Evolutionary conservation across 2,888 invertebrate genomes (phyloP).

Genomic region (Uropetala carovei): DNA sequence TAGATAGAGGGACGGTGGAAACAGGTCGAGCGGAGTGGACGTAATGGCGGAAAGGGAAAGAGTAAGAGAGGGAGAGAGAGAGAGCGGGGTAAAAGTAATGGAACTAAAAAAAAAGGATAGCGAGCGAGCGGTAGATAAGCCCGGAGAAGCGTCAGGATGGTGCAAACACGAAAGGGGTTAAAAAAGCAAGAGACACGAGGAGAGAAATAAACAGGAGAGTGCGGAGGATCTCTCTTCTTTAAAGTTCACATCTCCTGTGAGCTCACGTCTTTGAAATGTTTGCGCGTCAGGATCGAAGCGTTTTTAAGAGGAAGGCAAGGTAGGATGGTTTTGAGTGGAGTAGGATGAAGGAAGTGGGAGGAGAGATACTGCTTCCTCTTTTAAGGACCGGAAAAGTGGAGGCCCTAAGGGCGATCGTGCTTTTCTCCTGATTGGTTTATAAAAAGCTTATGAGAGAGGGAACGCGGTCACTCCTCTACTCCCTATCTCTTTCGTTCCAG

Average conservation of each 20-base stretch:
- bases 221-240: too few relatives aligned
- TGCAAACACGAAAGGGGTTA: neutral
- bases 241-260: too few relatives aligned
- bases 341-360: neutral
- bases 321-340: neutral
- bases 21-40: neutral
- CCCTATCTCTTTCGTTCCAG: neutral
- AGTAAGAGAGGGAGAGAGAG: too few relatives aligned
- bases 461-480: constrained; percentile 5
- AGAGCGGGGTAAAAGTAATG: too few relatives aligned
- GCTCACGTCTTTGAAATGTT: neutral
- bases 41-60: neutral
- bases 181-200: neutral
- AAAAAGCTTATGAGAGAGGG: constrained; percentile 6
- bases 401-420: constrained; percentile 6
- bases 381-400: neutral
- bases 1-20: neutral
- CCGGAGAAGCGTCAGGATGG: neutral
- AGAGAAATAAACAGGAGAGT: neutral
- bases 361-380: neutral
- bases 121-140: neutral
- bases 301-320: neutral
- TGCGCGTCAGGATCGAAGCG: neutral
- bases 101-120: neutral
- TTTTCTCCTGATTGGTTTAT: constrained; percentile 10